Conservation (phyloP, 1,140 invertebrate genomes). For the Penaeus chinensis region DNA sequence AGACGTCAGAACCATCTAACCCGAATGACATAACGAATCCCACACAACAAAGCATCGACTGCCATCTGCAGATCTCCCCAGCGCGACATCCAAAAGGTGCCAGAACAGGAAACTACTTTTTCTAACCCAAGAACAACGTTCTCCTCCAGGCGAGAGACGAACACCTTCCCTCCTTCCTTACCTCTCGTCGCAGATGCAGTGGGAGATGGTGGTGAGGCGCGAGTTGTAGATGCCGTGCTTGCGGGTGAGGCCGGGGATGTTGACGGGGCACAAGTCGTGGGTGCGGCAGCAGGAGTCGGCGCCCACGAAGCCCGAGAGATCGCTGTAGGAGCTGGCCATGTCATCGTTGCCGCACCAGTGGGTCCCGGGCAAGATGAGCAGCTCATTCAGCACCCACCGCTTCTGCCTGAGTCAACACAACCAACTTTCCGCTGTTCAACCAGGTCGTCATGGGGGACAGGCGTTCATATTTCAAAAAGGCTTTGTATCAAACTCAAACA, state of each 20-base stretch:
- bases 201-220: conserved; percentile 84
- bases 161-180: conserved; percentile 68
- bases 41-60: too few species aligned
- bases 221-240: conserved; percentile 82
- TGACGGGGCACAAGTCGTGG: conserved; percentile 80
- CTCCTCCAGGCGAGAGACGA: not conserved
- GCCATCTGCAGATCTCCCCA: too few species aligned
- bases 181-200: conserved; percentile 88
- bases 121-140: not conserved
- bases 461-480: not conserved
- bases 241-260: conserved; percentile 76
- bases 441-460: not conserved
- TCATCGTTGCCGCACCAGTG: conserved; percentile 72
- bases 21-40: too few species aligned
- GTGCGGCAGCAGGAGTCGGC: conserved; percentile 81
- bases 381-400: conserved; percentile 69
- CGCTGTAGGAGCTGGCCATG: conserved; percentile 68
- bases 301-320: conserved; percentile 75
- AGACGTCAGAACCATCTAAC: too few species aligned
- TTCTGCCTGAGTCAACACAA: conserved; percentile 56
- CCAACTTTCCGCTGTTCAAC: conserved; percentile 24
- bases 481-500: not conserved
- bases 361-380: conserved; percentile 69
- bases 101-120: not conserved
- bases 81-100: too few species aligned